Base-by-base conservation (phyloP, 2,113 vertebrate genomes). In the Gallinago media region DNA sequence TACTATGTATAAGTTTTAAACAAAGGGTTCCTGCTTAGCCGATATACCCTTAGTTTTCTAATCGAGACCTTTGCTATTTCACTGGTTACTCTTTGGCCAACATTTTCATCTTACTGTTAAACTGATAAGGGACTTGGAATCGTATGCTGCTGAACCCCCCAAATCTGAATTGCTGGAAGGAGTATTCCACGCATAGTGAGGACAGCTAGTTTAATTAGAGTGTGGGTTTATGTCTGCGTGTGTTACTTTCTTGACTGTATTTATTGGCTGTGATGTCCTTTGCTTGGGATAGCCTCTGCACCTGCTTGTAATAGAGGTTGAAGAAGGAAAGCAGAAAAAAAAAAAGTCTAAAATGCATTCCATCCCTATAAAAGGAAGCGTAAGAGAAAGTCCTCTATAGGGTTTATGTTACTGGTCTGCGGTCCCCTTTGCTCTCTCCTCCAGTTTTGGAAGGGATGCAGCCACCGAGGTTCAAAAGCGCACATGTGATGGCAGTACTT, bases 301-400 rank as follows among this genome's bases (percentile, higher is more conserved):
- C 90, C 93, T 96, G 91, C 95, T 97, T 32, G 0, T 18, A 6
- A 4, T 20, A 4, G 88, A 32, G 85, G 26, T 18, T 19, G 96
- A 44, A 68, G 74, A 81, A 87, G 95, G 73, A 97, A 96, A 85
- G 92, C 6, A 56, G 85, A 90, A 56, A 47, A 67, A 46, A 46
- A 46, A 75, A 71, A 92, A 67, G 31, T 40, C 88, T 79, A 40
- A 92, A 96, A 94, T 89, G 70, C 96, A 97, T 97, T 96, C 96
- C 95, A 96, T 94, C 92, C 68, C 96, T 96, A 96, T 96, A 95
- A 96, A 97, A 97, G 96, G 96, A 75, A 91, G 56, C 0, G 17
- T 12, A 29, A 40, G 85, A 84, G 86, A 91, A 78, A 77, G 73
- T 84, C 68, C 83, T 88, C 15, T 15, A 1, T 16, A 29, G 71